Evolutionary conservation across 1,140 invertebrate genomes (phyloP), one percentile per base, ranked within the genome.

Genomic region (Nebria ingens): DNA sequence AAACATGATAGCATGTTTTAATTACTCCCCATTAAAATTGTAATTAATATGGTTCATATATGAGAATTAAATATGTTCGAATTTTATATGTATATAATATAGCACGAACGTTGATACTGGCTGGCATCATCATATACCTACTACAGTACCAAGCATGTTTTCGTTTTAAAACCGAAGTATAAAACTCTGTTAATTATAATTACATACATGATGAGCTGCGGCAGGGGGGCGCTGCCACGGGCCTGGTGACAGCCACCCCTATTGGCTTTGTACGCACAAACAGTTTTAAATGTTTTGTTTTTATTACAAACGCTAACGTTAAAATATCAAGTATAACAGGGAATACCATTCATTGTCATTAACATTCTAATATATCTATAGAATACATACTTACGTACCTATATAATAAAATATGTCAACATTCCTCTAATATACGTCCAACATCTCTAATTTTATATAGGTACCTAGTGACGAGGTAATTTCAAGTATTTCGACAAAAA

Each of bases 11-110:
- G 40, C 40, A 17, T 17, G 54, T 59, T 59, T 59, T 56, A 59
- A 59, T 59, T 59, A 59, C 58, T 42, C 54, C 40, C 53, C 54
- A 59, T 59, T 59, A 59, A 57, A 57, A 57, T 57, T 57, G 56
- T 57, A 57, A 57, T 57, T 57, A 57, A 59, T 59, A 59, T 59
- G 38, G 53, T 58, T 54, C 23, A 56, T 56, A 53, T 59, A 25
- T 51, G 54, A 59, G 40, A 59, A 59, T 59, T 59, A 59, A 59
- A 59, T 59, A 59, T 59, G 20, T 19, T 34, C 51, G 54, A 59
- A 59, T 45, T 45, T 45, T 45, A 45, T 45, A 45, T 17, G 40
- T n/a, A n/a, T n/a, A n/a, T n/a, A n/a, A n/a, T n/a, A n/a, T n/a
- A 45, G 40, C 40, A 12, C 40, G 6, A 9, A 45, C 17, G 9